Evolutionary conservation across 2,113 vertebrate species (phyloP).

Genomic region (Varanus salvator): DNA sequence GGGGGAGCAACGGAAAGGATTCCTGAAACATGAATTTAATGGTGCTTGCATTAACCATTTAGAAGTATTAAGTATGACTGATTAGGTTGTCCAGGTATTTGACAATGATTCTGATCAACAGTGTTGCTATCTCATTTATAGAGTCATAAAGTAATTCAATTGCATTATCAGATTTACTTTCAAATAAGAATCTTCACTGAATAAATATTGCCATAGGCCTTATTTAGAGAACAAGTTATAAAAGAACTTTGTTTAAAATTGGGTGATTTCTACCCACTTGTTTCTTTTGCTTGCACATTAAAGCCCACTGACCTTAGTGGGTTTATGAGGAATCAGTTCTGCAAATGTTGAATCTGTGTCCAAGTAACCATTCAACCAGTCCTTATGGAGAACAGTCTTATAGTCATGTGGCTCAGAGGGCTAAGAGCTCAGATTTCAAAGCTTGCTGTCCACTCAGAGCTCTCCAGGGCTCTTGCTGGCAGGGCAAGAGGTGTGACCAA

Average conservation of each 20-base stretch:
- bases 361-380: background rate
- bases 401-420: too few species aligned
- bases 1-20: background rate
- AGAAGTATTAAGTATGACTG: conserved; percentile 63
- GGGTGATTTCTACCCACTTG: background rate
- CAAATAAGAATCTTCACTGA: background rate
- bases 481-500: too few species aligned
- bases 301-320: background rate
- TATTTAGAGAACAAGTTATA: fast-evolving
- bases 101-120: background rate
- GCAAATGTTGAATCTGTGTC: background rate
- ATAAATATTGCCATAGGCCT: background rate
- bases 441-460: too few species aligned
- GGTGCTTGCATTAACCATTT: conserved; percentile 55
- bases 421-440: too few species aligned
- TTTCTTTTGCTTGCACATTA: background rate
- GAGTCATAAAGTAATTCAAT: background rate
- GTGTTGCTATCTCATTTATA: background rate
- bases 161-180: background rate
- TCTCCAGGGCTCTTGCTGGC: too few species aligned
- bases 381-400: background rate
- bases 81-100: background rate
- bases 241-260: background rate
- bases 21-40: conserved; percentile 54
- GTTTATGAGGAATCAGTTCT: background rate